These are phyloP conservation scores for Montipora efflorescens DNA, from an alignment of 64 coral and sea anemone genomes.

Conservation along the genomic window DNA sequence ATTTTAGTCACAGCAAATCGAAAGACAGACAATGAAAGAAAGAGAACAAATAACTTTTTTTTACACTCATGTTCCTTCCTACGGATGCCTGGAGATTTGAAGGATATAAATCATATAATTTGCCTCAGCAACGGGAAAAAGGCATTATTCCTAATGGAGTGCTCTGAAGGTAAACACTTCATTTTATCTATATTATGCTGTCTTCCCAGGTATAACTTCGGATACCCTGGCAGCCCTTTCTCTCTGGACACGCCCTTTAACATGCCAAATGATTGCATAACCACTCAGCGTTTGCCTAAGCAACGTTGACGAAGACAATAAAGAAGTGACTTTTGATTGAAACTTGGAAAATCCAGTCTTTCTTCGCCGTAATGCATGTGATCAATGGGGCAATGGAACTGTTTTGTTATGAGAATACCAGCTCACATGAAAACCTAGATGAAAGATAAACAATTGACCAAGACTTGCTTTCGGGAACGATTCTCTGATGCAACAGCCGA, in stretches of 20 bases:
- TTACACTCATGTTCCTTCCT: too few relatives aligned
- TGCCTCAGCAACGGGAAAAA: too few relatives aligned
- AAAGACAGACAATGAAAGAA: too few relatives aligned
- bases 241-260: neutral
- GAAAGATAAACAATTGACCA: neutral
- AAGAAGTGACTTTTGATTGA: neutral
- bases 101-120: too few relatives aligned
- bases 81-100: too few relatives aligned
- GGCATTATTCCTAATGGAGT: too few relatives aligned
- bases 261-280: too few relatives aligned
- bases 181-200: neutral
- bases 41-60: too few relatives aligned
- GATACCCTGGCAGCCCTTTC: too few relatives aligned
- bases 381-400: neutral
- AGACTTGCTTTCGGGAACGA: neutral
- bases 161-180: neutral
- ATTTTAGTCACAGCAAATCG: too few relatives aligned
- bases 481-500: neutral
- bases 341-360: neutral
- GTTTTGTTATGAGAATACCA: neutral
- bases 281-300: conserved; percentile 7
- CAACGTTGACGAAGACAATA: neutral
- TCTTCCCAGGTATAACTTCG: neutral
- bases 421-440: neutral
- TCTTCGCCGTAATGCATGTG: neutral